Evolutionary conservation across 2,113 vertebrate genomes (phyloP).

Genomic region (Acanthisitta chloris): DNA sequence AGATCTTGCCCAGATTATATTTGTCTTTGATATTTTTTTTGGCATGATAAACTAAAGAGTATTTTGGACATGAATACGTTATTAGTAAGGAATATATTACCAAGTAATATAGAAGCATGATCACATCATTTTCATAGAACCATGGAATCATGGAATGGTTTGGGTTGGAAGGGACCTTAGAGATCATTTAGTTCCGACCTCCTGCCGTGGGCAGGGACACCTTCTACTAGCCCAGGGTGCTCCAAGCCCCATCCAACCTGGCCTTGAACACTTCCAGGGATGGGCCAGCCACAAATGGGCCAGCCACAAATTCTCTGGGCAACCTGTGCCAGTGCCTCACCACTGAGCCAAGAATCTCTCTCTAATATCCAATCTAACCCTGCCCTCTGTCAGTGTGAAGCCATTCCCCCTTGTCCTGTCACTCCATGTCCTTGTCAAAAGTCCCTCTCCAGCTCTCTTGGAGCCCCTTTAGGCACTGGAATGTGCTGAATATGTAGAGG

Average conservation of each 20-base stretch:
- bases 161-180: not conserved
- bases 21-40: not conserved
- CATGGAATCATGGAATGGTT: not conserved
- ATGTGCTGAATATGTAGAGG: not conserved
- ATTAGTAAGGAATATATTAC: not conserved
- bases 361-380: not conserved
- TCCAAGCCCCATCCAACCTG: accelerated
- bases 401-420: not conserved
- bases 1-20: not conserved
- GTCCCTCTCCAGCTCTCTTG: not conserved
- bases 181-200: accelerated
- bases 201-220: not conserved
- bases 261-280: not conserved
- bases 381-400: not conserved
- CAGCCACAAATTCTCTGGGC: not conserved
- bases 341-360: not conserved
- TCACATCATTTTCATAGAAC: not conserved
- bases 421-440: not conserved
- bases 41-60: not conserved
- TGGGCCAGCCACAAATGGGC: not conserved
- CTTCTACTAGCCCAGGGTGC: accelerated
- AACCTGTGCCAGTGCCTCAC: not conserved
- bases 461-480: not conserved
- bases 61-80: not conserved
- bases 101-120: not conserved